Percentiles rank a stretch among this genome's conserved stretches.
Conservation (phyloP, 1,140 invertebrate species). For the Dufourea novaeangliae region DNA sequence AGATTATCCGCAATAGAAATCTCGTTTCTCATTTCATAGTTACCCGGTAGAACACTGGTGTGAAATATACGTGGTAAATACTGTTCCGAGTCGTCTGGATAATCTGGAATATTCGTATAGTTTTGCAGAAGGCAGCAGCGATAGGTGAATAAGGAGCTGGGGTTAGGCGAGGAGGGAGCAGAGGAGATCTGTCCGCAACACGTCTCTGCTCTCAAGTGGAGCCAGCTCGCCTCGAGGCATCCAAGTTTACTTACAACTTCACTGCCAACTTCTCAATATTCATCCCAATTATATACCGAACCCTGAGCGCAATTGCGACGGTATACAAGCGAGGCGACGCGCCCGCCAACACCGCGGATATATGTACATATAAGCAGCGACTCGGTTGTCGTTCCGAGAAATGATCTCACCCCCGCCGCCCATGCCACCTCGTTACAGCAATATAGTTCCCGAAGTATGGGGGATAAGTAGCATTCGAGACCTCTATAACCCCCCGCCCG, state of each 20-base stretch:
- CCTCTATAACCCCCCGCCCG: not conserved
- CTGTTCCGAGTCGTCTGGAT: constrained; percentile 17
- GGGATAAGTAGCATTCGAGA: not conserved
- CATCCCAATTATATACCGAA: constrained; percentile 79
- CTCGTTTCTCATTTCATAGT: not conserved
- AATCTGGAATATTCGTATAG: constrained; percentile 71
- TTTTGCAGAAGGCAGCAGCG: constrained; percentile 67
- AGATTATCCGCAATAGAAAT: not conserved
- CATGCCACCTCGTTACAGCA: constrained; percentile 19
- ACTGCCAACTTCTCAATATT: constrained; percentile 82
- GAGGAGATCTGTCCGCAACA: constrained; percentile 80
- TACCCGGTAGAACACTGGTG: not conserved
- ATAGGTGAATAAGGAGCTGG: constrained; percentile 66
- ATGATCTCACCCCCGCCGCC: constrained; percentile 18
- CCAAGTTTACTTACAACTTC: constrained; percentile 82
- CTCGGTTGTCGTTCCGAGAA: constrained; percentile 31
- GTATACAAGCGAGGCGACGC: constrained; percentile 27
- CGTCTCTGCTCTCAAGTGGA: constrained; percentile 81
- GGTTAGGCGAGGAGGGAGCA: constrained; percentile 67
- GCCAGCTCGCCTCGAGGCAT: constrained; percentile 75
- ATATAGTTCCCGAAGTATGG: not conserved
- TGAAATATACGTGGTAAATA: not conserved
- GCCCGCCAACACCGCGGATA: not conserved
- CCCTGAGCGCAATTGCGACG: constrained; percentile 70
- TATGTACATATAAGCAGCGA: constrained; percentile 10